Conservation (phyloP, 2,113 vertebrate species). For the Lasiurus cinereus region DNA sequence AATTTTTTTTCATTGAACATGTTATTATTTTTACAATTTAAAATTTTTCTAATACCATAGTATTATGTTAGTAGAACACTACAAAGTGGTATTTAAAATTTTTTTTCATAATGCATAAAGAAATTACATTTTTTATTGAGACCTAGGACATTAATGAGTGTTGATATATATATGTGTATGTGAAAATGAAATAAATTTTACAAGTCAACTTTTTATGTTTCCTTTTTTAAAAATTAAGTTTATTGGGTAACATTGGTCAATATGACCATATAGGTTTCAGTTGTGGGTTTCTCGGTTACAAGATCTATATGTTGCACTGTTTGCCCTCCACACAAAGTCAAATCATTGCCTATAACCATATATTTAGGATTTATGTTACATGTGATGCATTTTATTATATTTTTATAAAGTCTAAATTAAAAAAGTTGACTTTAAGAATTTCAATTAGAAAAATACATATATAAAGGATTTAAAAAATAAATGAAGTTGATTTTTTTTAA, state of each 20-base stretch:
- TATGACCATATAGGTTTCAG: too few relatives aligned
- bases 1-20: not conserved
- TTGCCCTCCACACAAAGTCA: too few relatives aligned
- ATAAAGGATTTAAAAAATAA: not conserved
- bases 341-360: too few relatives aligned
- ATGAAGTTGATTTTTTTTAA: not conserved
- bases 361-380: not conserved
- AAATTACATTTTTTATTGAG: not conserved
- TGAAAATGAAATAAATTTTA: not conserved
- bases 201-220: not conserved
- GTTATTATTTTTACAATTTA: conserved; percentile 1
- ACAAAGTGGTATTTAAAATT: not conserved
- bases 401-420: not conserved
- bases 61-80: not conserved
- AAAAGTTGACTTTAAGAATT: not conserved
- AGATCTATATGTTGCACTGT: too few relatives aligned
- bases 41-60: not conserved
- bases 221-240: too few relatives aligned
- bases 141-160: not conserved
- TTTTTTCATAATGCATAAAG: not conserved
- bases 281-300: too few relatives aligned
- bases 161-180: not conserved
- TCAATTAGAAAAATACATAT: not conserved
- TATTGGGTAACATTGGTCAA: too few relatives aligned
- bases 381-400: not conserved